These are phyloP conservation scores for Drosophila burlai DNA, from an alignment of 1,140 invertebrate genomes.

Conservation along the genomic window DNA sequence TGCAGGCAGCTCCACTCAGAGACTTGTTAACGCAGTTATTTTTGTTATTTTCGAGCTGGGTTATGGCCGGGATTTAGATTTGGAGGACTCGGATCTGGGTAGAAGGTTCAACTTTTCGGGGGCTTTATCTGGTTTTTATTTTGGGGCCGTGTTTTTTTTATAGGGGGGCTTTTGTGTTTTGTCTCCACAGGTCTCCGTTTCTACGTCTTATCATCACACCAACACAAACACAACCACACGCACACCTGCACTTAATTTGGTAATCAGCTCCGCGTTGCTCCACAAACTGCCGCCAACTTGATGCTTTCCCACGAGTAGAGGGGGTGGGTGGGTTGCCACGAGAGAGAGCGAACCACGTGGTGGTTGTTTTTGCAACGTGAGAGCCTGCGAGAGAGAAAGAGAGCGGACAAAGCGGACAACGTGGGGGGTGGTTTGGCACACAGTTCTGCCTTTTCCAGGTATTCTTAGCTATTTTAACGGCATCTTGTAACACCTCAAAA, in stretches of 20 bases:
- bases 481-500: background rate
- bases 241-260: slow-evolving; percentile 23
- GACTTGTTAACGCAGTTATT: slow-evolving; percentile 20
- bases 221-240: background rate
- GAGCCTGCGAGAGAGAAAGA: no score
- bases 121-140: slow-evolving; percentile 22
- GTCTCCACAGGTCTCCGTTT: slow-evolving; percentile 29
- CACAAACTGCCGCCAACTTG: slow-evolving; percentile 26
- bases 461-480: background rate
- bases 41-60: background rate
- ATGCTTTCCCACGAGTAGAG: slow-evolving; percentile 3
- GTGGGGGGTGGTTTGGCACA: background rate
- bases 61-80: slow-evolving; percentile 32
- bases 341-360: no score
- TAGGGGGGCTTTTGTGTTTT: slow-evolving; percentile 7
- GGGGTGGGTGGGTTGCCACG: no score
- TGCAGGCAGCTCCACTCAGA: background rate
- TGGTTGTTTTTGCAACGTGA: no score
- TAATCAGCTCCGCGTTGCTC: slow-evolving; percentile 12
- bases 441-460: background rate
- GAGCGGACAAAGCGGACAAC: no score
- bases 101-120: slow-evolving; percentile 6
- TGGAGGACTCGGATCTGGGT: background rate
- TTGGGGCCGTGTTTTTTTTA: background rate
- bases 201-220: background rate